A percentile compares a stretch with the other conserved stretches of the same genome.
Conservation (phyloP, 2,888 invertebrate genomes). For the Lasius fuliginosus region DNA sequence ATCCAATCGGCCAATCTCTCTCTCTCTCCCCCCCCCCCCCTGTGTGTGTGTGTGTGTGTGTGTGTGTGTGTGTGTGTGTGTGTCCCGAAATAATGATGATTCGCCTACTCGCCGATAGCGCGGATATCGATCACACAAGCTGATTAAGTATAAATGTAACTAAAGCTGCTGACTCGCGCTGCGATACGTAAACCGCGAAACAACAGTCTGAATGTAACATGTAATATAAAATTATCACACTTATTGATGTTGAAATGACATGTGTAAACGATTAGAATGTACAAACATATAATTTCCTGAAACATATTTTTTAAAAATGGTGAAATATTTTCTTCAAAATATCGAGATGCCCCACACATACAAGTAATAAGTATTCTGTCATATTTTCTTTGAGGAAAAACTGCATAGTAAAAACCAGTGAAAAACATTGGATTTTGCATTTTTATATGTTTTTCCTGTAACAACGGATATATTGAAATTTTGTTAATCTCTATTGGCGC, state of each 20-base stretch:
- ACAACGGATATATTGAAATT: not conserved
- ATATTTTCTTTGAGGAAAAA: not conserved
- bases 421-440: not conserved
- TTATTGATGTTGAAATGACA: not conserved
- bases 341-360: not conserved
- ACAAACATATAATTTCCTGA: not conserved
- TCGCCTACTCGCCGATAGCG: constrained; percentile 61
- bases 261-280: not conserved
- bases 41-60: too few relatives aligned
- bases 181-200: not conserved
- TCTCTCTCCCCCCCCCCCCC: not conserved
- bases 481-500: not conserved
- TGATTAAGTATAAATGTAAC: constrained; percentile 71
- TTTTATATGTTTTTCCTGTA: not conserved
- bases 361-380: not conserved
- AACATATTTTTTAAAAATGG: not conserved
- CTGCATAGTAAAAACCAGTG: too few relatives aligned
- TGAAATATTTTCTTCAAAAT: not conserved
- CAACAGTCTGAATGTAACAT: not conserved
- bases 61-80: too few relatives aligned
- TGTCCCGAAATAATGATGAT: constrained; percentile 66
- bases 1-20: constrained; percentile 5
- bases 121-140: constrained; percentile 68
- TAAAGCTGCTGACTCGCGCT: constrained; percentile 57
- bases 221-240: not conserved